Evolutionary conservation across 2,888 invertebrate species (phyloP).

Genomic region (Zygothrica quintamaculata): DNA sequence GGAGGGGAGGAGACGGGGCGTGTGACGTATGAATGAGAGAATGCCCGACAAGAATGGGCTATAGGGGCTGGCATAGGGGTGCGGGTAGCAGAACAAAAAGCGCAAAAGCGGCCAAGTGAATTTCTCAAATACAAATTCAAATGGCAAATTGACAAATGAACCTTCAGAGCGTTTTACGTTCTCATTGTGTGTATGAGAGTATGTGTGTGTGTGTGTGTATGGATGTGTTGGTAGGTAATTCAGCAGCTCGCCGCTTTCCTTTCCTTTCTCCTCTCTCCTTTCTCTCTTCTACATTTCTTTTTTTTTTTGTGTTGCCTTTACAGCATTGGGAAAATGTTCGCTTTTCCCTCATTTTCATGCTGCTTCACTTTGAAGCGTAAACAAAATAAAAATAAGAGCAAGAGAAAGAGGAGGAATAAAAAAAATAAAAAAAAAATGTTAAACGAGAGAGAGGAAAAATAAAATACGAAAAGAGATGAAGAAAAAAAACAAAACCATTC

Average conservation of each 20-base stretch:
- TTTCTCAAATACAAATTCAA: slow-evolving; percentile 78
- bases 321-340: slow-evolving; percentile 40
- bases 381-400: slow-evolving; percentile 54
- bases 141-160: slow-evolving; percentile 79
- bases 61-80: slow-evolving; percentile 27
- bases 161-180: slow-evolving; percentile 78
- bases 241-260: slow-evolving; percentile 42
- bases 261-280: too few species aligned
- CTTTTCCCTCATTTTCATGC: slow-evolving; percentile 49
- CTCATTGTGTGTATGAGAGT: slow-evolving; percentile 58
- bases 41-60: slow-evolving; percentile 6
- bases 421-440: slow-evolving; percentile 5
- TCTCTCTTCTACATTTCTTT: too few species aligned
- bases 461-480: too few species aligned
- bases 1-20: not conserved
- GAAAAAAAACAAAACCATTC: slow-evolving; percentile 49
- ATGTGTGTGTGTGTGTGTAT: slow-evolving; percentile 22
- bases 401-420: not conserved
- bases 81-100: slow-evolving; percentile 52
- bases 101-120: slow-evolving; percentile 77
- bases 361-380: slow-evolving; percentile 53
- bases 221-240: slow-evolving; percentile 43
- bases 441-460: not conserved
- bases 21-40: slow-evolving; percentile 17
- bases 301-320: slow-evolving; percentile 4